phyloP scores from a whole-genome alignment of 2,797 vertebrate genomes.

The Spea hammondii region DNA sequence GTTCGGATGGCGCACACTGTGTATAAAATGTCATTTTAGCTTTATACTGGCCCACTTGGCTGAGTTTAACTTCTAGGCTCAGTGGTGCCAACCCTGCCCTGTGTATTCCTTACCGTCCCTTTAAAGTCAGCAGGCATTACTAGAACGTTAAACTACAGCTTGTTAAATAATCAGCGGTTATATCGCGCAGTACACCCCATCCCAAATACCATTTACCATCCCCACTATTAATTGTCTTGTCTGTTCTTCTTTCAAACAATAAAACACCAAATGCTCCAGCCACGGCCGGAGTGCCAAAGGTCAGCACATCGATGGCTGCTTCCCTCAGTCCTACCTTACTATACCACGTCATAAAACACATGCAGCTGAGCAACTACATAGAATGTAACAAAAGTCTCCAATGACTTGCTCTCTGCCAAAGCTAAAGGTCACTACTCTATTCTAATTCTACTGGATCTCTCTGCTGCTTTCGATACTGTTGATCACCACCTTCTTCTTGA shows the following conservation, averaged over 20 bases:
- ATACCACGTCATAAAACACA: background rate
- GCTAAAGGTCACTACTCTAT: too few relatives aligned
- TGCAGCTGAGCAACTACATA: background rate
- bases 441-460: too few relatives aligned
- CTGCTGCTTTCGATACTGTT: too few relatives aligned
- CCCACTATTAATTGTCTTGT: conserved; percentile 2
- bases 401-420: too few relatives aligned
- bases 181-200: background rate
- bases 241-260: conserved; percentile 9
- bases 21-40: too few relatives aligned
- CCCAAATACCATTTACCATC: background rate
- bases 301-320: background rate
- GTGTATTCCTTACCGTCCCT: too few relatives aligned
- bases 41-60: too few relatives aligned
- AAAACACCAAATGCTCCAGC: background rate
- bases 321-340: background rate
- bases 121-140: too few relatives aligned
- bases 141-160: background rate
- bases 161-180: background rate
- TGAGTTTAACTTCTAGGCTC: too few relatives aligned
- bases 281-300: background rate
- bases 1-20: too few relatives aligned
- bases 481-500: too few relatives aligned
- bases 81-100: too few relatives aligned
- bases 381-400: background rate